A percentile compares a stretch with the other conserved stretches of the same genome.
phyloP scores from a whole-genome alignment of 2,113 vertebrate species.

The Chamaea fasciata region DNA sequence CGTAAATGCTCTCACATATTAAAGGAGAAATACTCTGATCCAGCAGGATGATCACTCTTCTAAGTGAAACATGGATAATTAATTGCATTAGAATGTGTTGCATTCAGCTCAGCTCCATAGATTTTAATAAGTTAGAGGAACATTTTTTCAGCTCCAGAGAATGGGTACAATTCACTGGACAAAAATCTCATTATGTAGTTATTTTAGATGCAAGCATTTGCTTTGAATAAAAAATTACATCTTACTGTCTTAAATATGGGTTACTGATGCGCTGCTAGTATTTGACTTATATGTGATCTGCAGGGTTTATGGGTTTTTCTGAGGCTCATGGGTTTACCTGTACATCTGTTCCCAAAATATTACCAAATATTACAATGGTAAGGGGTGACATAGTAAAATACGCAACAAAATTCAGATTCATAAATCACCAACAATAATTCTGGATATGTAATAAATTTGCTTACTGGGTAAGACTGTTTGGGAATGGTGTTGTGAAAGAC shows the following conservation, averaged over 20 bases:
- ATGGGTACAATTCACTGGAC: neutral
- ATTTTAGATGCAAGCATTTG: neutral
- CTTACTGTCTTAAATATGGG: neutral
- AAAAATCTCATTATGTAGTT: neutral
- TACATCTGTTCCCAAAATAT: neutral
- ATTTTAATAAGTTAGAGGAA: neutral
- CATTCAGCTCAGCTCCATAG: neutral
- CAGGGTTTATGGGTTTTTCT: neutral
- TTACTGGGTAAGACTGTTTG: neutral
- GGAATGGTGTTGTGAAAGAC: neutral
- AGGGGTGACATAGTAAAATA: neutral
- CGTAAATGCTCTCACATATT: neutral
- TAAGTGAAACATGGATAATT: conserved; percentile 10
- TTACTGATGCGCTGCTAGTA: neutral
- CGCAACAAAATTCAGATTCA: neutral
- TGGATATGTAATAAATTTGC: neutral
- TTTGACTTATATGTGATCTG: neutral
- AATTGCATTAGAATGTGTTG: neutral
- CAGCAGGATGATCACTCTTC: neutral
- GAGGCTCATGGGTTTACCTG: neutral
- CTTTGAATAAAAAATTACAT: neutral
- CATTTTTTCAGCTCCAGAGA: neutral
- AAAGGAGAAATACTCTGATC: neutral
- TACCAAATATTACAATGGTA: neutral
- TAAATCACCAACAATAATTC: neutral